Base-by-base conservation (phyloP, 2,113 vertebrate species). In the Dasypus novemcinctus region DNA sequence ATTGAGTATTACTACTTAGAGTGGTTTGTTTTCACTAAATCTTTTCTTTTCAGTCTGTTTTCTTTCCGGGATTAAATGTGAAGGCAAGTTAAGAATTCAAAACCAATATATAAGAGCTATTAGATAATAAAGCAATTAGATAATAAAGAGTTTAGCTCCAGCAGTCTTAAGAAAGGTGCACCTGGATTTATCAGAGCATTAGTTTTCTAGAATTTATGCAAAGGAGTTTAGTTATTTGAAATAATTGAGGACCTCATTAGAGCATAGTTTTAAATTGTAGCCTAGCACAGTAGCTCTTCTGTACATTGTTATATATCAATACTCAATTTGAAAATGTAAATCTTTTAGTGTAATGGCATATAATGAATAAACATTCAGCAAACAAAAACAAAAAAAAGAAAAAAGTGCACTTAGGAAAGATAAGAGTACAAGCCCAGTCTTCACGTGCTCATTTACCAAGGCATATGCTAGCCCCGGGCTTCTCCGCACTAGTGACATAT, bases 281-380 rank as follows among this genome's bases (percentile, higher is more conserved):
- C 80, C 88, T 9, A 43, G 91, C 85, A 69, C 31, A 17, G 64
- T 90, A 54, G 78, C 87, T 96, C 96, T 95, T 72, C 54, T 89
- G 29, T 69, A 90, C 78, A 90, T 96, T 96, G 91, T 49, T 49
- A 87, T 71, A 23, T 21, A 63, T 93, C 90, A 69, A 87, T 95
- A 90, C 90, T 92, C 92, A 87, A 81, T 95, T 92, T 94, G 76
- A 88, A 95, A 71, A 10, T 81, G 46, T 89, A 72, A 36, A 49
- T 82, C 11, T 85, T 93, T 92, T 82, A 95, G 68, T 68, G 64
- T 92, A 96, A 63, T 84, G 41, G 17, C 80, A 25, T 94, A 27
- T 90, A 90, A 72, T 91, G 78, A 87, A 84, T 74, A 74, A 31
- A 79, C 49, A 95, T 79, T 96, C 49, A 78, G 59, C 64, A 95